A percentile compares a stretch with the other conserved stretches of the same genome.
Conservation (phyloP, 2,113 vertebrate species). For the Meles meles region DNA sequence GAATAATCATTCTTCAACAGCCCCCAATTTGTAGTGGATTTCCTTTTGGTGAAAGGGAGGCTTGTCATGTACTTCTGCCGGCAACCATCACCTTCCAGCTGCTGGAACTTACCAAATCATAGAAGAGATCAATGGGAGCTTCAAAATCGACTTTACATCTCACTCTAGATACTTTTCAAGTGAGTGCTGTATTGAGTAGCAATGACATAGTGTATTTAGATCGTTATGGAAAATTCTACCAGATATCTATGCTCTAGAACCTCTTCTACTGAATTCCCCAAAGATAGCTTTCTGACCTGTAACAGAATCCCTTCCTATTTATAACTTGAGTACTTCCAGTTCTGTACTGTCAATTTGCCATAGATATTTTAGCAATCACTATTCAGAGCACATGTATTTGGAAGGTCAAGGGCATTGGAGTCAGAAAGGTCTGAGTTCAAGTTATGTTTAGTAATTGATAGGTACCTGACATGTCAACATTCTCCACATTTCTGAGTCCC, state of each 20-base stretch:
- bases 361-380: neutral
- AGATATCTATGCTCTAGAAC: neutral
- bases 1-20: neutral
- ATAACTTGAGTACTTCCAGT: neutral
- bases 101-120: accelerated
- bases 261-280: neutral
- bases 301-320: neutral
- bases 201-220: neutral
- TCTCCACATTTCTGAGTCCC: neutral
- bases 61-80: neutral
- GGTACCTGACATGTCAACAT: neutral
- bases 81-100: neutral
- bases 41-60: neutral
- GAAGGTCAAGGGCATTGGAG: neutral
- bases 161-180: neutral
- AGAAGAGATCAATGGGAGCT: neutral
- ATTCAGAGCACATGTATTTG: neutral
- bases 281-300: neutral
- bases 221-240: neutral
- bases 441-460: neutral
- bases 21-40: neutral
- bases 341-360: neutral
- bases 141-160: neutral
- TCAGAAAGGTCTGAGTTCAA: neutral
- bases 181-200: neutral